These are phyloP conservation scores for Ophraella communa DNA, from an alignment of 2,888 invertebrate genomes.

Conservation along the genomic window DNA sequence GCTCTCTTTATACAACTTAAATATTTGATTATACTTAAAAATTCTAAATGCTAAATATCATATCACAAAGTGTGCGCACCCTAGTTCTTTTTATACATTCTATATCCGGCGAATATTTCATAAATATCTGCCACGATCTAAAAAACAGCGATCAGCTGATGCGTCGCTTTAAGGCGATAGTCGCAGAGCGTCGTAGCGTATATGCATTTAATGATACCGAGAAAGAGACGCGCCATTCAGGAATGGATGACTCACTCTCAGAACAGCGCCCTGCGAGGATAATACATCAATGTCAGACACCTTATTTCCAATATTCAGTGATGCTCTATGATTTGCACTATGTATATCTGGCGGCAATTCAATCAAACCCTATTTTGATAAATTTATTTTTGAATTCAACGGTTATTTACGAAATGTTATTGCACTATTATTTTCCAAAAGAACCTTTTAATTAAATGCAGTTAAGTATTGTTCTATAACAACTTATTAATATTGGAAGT, in stretches of 20 bases:
- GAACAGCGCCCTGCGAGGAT: constrained; percentile 36
- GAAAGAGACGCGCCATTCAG: constrained; percentile 39
- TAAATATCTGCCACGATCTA: constrained; percentile 4
- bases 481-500: no score
- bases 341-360: constrained; percentile 57
- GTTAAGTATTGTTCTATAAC: no score
- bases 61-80: neutral
- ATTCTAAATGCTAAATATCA: neutral
- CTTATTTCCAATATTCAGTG: constrained; percentile 58
- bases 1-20: no score
- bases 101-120: constrained; percentile 2
- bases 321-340: constrained; percentile 59
- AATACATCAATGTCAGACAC: constrained; percentile 61
- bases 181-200: constrained; percentile 2
- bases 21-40: neutral
- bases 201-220: constrained; percentile 1
- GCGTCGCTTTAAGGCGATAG: neutral
- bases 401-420: neutral
- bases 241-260: constrained; percentile 58
- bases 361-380: constrained; percentile 41
- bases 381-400: neutral
- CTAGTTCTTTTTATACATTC: neutral
- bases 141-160: constrained; percentile 10
- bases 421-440: neutral
- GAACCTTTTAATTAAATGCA: no score